Base-by-base conservation (phyloP, 2,888 invertebrate genomes). In the Ormyrus labotus region DNA sequence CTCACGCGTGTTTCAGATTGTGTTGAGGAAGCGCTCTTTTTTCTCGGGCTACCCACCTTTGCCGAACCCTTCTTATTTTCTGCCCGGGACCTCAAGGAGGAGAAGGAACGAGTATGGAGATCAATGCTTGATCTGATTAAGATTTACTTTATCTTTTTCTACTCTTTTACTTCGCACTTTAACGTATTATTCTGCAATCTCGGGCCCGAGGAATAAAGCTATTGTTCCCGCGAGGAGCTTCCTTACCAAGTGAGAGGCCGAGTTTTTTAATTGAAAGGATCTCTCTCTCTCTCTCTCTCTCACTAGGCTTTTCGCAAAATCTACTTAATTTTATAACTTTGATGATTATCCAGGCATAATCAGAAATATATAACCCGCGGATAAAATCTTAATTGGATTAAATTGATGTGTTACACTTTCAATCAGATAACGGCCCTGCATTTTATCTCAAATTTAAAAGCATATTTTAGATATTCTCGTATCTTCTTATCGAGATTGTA, bases 371-470 rank as follows among this genome's bases (percentile, higher is more conserved):
- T 64, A 60, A 69, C 58, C 58, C 9, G 19, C 10, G 51, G 81
- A 81, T 78, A 78, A 81, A 73, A 81, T 81, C 78, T 81, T 81
- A 81, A 78, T 81, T 81, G 74, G 74, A 78, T 78, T 71, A 75
- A 75, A 78, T 81, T 75, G 67, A 81, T 81, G 78, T 78, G 81
- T 81, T 81, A 81, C 78, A 81, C 63, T 81, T 78, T 75, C 65
- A 65, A 81, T 81, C 81, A 78, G 78, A 81, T 78, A 78, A 75
- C 10, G 2, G n/a, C 6, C 7, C 34, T 13, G 69, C 64, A 69
- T 77, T 78, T 81, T 78, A 81, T 78, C 73, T 73, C 34, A 19
- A 70, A 60, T 73, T 81, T 74, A 81, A 81, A 72, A 75, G 68
- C 55, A 55, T 75, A 78, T 78, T 81, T 78, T 71, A 58, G 69